phyloP scores from a whole-genome alignment of 2,888 invertebrate species.

The Sceliomorpha sp. region DNA sequence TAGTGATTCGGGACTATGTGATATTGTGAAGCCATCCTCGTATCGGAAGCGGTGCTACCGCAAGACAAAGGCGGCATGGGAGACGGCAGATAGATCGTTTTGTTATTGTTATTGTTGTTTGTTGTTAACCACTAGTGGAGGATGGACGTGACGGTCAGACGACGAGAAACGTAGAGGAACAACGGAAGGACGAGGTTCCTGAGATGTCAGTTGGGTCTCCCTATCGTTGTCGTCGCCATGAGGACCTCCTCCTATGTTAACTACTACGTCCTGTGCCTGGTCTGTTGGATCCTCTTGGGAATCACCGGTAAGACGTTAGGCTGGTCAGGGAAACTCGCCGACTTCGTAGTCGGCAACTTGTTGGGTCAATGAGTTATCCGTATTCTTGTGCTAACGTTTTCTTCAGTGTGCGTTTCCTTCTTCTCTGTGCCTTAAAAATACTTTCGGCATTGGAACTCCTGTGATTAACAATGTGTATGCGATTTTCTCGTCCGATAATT shows the following conservation, averaged over 20 bases:
- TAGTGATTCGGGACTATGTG: conserved; percentile 41
- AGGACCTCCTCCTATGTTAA: conserved; percentile 78
- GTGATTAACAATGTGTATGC: no score
- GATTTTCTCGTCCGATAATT: no score
- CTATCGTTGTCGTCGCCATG: conserved; percentile 73
- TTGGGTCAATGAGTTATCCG: conserved; percentile 4
- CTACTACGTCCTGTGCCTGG: conserved; percentile 79
- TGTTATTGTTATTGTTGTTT: not conserved
- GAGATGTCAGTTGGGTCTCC: conserved; percentile 68
- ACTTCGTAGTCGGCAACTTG: not conserved
- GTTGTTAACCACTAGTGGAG: conserved; percentile 25
- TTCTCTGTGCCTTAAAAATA: no score
- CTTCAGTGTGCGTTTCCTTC: no score
- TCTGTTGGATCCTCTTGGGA: conserved; percentile 78
- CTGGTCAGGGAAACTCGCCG: conserved; percentile 14
- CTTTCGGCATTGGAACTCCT: no score
- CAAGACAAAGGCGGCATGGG: conserved; percentile 27
- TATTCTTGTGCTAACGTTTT: not conserved
- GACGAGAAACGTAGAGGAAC: conserved; percentile 44
- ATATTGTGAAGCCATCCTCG: conserved; percentile 21
- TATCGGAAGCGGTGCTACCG: conserved; percentile 14
- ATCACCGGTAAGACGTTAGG: conserved; percentile 75
- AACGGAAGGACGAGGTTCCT: conserved; percentile 55
- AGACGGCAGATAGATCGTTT: conserved; percentile 24
- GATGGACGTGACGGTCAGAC: conserved; percentile 49